Evolutionary conservation across 2,888 invertebrate genomes (phyloP).

Genomic region (Athalia circularis): DNA sequence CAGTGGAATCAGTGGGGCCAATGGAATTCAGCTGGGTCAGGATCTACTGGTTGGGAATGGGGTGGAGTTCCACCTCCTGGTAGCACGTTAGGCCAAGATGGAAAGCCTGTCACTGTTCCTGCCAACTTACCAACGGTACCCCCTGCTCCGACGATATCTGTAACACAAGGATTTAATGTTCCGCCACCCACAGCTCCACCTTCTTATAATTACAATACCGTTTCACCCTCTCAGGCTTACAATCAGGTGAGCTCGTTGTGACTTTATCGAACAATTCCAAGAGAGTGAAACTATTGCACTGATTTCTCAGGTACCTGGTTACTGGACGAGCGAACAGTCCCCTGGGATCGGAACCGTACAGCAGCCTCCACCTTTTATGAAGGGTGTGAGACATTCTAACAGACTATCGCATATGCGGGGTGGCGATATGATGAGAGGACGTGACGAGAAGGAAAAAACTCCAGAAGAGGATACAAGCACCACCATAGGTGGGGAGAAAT

Average conservation of each 20-base stretch:
- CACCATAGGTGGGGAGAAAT: constrained; percentile 62
- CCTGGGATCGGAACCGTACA: constrained; percentile 55
- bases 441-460: constrained; percentile 70
- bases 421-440: constrained; percentile 62
- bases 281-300: too few relatives aligned
- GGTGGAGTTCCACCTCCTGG: constrained; percentile 68
- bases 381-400: constrained; percentile 63
- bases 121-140: constrained; percentile 61
- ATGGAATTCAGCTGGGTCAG: constrained; percentile 64
- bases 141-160: constrained; percentile 68
- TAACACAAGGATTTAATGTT: constrained; percentile 63
- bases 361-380: constrained; percentile 68
- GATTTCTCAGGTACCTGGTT: constrained; percentile 59
- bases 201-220: constrained; percentile 67
- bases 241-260: constrained; percentile 62
- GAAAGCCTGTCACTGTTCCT: constrained; percentile 66
- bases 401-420: constrained; percentile 65
- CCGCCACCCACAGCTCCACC: constrained; percentile 64
- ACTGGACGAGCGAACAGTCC: constrained; percentile 67
- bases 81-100: constrained; percentile 68
- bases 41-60: constrained; percentile 70
- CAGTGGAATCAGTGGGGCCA: constrained; percentile 71
- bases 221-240: constrained; percentile 63
- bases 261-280: not conserved
- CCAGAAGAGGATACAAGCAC: constrained; percentile 70